These are phyloP conservation scores for Macrobrachium rosenbergii DNA, from an alignment of 1,140 invertebrate genomes.

Conservation along the genomic window DNA sequence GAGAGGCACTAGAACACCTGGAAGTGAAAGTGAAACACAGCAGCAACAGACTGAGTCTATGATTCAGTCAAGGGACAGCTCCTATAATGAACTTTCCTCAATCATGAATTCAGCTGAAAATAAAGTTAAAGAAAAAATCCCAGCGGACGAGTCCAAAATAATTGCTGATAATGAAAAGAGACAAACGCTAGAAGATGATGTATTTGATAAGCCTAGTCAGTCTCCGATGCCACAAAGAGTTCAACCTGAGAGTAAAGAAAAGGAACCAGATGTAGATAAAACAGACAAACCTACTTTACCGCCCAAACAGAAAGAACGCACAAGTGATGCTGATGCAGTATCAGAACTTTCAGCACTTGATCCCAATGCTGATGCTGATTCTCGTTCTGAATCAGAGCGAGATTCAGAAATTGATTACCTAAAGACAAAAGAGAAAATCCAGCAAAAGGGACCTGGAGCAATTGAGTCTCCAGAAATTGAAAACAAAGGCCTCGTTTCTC, in stretches of 20 bases:
- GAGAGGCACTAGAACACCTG: conserved; percentile 12
- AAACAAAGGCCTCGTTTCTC: conserved; percentile 80
- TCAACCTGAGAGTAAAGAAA: conserved; percentile 13
- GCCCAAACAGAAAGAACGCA: conserved; percentile 52
- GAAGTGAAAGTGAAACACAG: conserved; percentile 24
- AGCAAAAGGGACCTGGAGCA: conserved; percentile 44
- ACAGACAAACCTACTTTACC: conserved; percentile 39
- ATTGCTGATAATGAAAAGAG: conserved; percentile 24
- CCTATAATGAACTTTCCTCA: conserved; percentile 54
- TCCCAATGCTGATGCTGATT: conserved; percentile 74
- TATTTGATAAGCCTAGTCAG: conserved; percentile 47
- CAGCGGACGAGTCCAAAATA: conserved; percentile 16
- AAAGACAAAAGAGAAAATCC: conserved; percentile 69
- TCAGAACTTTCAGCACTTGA: conserved; percentile 27
- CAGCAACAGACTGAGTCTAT: conserved; percentile 2
- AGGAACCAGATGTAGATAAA: conserved; percentile 1
- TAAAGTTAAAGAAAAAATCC: conserved; percentile 5
- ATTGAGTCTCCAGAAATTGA: conserved; percentile 63
- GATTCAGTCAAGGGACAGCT: conserved; percentile 47
- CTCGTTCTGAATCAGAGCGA: conserved; percentile 84
- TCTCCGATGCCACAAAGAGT: conserved; percentile 1
- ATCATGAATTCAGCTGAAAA: conserved; percentile 43
- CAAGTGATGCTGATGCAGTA: conserved; percentile 39
- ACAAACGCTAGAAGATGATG: conserved; percentile 43
- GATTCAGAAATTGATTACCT: conserved; percentile 78